phyloP scores from a whole-genome alignment of 2,113 vertebrate species.

The Notiomystis cincta region DNA sequence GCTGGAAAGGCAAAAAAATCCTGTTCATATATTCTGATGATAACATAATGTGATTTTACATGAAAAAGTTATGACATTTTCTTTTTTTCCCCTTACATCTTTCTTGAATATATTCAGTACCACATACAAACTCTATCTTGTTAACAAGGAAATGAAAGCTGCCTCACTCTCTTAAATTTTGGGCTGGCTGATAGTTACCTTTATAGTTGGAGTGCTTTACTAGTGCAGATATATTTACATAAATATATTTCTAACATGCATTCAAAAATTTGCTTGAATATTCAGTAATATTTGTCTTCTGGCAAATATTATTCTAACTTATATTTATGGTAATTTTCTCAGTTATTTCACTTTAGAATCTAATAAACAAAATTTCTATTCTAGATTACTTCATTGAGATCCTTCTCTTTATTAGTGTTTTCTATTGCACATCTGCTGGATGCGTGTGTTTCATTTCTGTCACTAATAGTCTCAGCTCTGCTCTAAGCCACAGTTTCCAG shows the following conservation, averaged over 20 bases:
- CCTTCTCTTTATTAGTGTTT: slow-evolving; percentile 16
- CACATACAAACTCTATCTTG: not conserved
- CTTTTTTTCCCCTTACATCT: not conserved
- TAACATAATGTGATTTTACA: not conserved
- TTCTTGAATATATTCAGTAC: not conserved
- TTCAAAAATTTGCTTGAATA: slow-evolving; percentile 24
- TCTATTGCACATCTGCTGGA: slow-evolving; percentile 35
- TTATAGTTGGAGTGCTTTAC: not conserved
- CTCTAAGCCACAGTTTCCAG: not conserved
- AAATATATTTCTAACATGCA: slow-evolving; percentile 9
- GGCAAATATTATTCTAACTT: slow-evolving; percentile 30
- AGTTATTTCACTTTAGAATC: slow-evolving; percentile 12
- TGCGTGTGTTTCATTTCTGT: not conserved
- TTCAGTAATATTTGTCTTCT: slow-evolving; percentile 40
- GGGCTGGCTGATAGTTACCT: slow-evolving; percentile 26
- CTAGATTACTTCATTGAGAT: slow-evolving; percentile 22
- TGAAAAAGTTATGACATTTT: not conserved
- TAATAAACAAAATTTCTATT: slow-evolving; percentile 36
- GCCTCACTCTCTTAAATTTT: not conserved
- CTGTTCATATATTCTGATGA: not conserved
- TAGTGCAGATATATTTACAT: slow-evolving; percentile 23
- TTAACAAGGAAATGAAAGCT: not conserved
- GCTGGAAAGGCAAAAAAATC: not conserved
- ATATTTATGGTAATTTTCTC: slow-evolving; percentile 47
- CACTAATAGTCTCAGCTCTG: not conserved